Conservation (phyloP, 2,888 invertebrate genomes). For the Altica lythri region DNA sequence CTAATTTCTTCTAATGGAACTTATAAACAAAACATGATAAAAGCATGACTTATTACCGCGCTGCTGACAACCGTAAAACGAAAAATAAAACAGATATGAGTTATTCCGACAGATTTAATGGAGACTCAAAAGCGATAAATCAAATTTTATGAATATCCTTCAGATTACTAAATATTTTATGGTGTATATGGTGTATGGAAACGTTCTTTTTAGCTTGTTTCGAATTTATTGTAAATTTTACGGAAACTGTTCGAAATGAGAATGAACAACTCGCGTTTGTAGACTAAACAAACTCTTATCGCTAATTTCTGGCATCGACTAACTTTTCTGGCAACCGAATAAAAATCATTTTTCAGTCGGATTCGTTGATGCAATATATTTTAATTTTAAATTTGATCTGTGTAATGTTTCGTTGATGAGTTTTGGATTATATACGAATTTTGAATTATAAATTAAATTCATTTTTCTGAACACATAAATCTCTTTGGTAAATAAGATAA, state of each 20-base stretch:
- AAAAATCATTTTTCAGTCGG: constrained; percentile 5
- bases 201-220: constrained; percentile 12
- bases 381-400: too few relatives aligned
- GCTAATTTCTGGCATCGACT: constrained; percentile 11
- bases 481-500: too few relatives aligned
- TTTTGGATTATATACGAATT: too few relatives aligned
- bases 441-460: too few relatives aligned
- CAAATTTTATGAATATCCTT: constrained; percentile 23
- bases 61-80: constrained; percentile 16
- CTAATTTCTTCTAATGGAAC: constrained; percentile 3
- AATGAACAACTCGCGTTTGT: constrained; percentile 8
- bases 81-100: constrained; percentile 22
- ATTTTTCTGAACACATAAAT: too few relatives aligned
- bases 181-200: constrained; percentile 7
- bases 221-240: constrained; percentile 14
- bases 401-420: too few relatives aligned
- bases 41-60: constrained; percentile 12
- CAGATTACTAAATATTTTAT: constrained; percentile 16
- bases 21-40: constrained; percentile 20
- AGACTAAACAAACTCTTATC: constrained; percentile 23
- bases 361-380: background rate
- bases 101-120: constrained; percentile 21
- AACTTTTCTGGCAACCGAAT: constrained; percentile 1
- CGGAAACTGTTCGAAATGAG: constrained; percentile 3
- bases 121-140: constrained; percentile 12